These are phyloP conservation scores for Drosophila takahashii DNA, from an alignment of 1,140 invertebrate species.

Conservation along the genomic window DNA sequence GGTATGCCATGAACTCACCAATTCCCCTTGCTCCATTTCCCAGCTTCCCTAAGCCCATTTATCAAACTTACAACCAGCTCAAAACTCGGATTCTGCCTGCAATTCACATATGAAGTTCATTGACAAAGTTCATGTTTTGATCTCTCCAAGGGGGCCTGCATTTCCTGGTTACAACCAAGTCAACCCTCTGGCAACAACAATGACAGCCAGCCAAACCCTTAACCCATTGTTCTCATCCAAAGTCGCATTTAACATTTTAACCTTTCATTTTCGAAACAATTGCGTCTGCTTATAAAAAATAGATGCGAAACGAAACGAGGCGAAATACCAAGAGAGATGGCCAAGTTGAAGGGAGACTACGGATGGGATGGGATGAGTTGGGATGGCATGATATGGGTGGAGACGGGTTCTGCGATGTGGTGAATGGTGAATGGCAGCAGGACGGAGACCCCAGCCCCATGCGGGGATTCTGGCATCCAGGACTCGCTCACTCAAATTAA, in stretches of 20 bases:
- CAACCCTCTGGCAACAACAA: conserved; percentile 28
- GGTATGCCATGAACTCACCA: not conserved
- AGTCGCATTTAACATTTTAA: conserved; percentile 82
- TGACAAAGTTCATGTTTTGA: conserved; percentile 72
- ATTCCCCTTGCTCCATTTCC: conserved; percentile 22
- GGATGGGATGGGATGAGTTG: conserved; percentile 3
- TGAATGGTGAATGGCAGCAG: conserved; percentile 36
- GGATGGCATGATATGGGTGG: conserved; percentile 12
- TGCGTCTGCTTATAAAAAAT: conserved; percentile 83
- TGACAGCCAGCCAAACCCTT: conserved; percentile 31
- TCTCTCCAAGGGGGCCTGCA: conserved; percentile 69
- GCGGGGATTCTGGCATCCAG: conserved; percentile 21
- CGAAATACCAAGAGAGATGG: conserved; percentile 53
- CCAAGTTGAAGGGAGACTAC: conserved; percentile 11
- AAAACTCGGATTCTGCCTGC: conserved; percentile 3
- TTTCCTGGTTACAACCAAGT: conserved; percentile 54
- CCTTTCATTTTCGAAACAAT: conserved; percentile 82
- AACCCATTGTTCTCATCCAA: conserved; percentile 71
- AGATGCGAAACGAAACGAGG: conserved; percentile 72
- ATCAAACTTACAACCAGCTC: conserved; percentile 13
- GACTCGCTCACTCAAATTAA: conserved; percentile 71
- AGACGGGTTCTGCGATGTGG: conserved; percentile 3
- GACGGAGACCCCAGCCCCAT: conserved; percentile 35
- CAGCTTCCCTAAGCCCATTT: conserved; percentile 43
- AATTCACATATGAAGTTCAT: conserved; percentile 65